Conservation (phyloP, 2,888 invertebrate genomes). For the Stenolophus ochropezus region DNA sequence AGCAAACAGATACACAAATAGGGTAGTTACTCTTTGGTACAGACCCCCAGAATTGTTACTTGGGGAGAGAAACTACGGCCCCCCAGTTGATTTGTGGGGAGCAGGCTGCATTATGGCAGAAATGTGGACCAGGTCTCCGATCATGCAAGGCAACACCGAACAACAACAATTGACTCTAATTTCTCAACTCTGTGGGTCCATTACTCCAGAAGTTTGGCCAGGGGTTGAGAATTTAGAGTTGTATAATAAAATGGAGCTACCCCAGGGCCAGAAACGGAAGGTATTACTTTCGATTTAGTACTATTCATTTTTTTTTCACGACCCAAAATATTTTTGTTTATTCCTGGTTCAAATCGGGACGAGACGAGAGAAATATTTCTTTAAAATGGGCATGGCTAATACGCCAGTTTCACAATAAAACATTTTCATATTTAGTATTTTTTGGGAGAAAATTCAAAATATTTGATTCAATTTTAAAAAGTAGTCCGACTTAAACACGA, state of each 20-base stretch:
- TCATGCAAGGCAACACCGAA: conserved; percentile 97
- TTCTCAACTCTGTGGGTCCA: conserved; percentile 96
- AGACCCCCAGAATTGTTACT: conserved; percentile 82
- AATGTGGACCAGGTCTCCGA: conserved; percentile 97
- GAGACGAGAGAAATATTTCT: no score
- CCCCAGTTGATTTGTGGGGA: conserved; percentile 97
- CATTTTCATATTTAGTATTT: no score
- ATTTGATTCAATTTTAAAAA: no score
- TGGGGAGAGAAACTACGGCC: conserved; percentile 95
- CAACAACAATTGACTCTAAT: conserved; percentile 97
- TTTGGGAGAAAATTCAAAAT: no score
- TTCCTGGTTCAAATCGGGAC: no score
- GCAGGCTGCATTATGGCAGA: conserved; percentile 99
- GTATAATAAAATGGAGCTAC: conserved; percentile 90
- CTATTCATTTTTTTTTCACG: no score
- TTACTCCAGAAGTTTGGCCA: conserved; percentile 95
- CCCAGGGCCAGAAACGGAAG: conserved; percentile 89
- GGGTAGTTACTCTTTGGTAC: conserved; percentile 98
- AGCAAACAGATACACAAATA: conserved; percentile 88
- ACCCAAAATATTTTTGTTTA: no score
- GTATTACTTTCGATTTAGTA: conserved; percentile 71
- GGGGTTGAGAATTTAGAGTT: conserved; percentile 92
- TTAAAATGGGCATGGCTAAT: no score
- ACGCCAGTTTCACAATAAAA: no score
- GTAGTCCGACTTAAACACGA: no score